Base-by-base conservation (phyloP, 2,113 vertebrate species). In the human (Homo sapiens) region DNA sequence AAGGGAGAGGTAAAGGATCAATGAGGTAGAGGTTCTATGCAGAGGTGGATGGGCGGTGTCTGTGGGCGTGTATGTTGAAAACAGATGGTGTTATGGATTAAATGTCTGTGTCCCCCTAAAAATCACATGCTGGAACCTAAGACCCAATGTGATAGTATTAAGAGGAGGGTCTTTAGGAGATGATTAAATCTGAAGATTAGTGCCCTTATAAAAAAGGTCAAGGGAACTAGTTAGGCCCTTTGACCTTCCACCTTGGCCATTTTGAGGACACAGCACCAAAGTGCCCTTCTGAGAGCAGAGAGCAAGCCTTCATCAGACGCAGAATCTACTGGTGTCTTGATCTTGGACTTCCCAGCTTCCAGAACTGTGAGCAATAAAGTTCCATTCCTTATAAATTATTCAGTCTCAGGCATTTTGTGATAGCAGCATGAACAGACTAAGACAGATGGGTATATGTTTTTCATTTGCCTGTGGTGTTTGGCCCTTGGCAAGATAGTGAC, bases 1-100 rank as follows among this genome's bases (percentile, higher is more conserved):
- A 40, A 40, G 23, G 81, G 12, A 55, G 6, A 89, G 2, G 45
- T 5, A 32, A 3, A 6, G 13, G 5, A 9, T 13, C 4, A 23
- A 0, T 0, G 23, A 61, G 72, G 10, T 2, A 48, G 14, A 45
- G 18, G 27, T 3, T 70, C 32, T 25, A 1, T 27, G 20, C 16
- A 40, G 43, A 66, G n/a, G 18, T 20, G 13, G 14, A 5, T 43
- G 75, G n/a, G 3, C 2, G 3, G 8, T 12, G 23, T 4, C 8
- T 32, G 11, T 30, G 12, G 27, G 61, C 0, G 35, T 11, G 2
- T 10, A 23, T 23, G 82, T 61, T 45, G 23, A 22, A n/a, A 59
- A 22, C 25, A 23, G 64, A 32, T 8, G 12, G 4, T 48, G 38
- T 11, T 76, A 16, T n/a, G 27, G n/a, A 32, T 64, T 84, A 4